Base-by-base conservation (phyloP, 2,888 invertebrate genomes). In the Penaeus monodon region DNA sequence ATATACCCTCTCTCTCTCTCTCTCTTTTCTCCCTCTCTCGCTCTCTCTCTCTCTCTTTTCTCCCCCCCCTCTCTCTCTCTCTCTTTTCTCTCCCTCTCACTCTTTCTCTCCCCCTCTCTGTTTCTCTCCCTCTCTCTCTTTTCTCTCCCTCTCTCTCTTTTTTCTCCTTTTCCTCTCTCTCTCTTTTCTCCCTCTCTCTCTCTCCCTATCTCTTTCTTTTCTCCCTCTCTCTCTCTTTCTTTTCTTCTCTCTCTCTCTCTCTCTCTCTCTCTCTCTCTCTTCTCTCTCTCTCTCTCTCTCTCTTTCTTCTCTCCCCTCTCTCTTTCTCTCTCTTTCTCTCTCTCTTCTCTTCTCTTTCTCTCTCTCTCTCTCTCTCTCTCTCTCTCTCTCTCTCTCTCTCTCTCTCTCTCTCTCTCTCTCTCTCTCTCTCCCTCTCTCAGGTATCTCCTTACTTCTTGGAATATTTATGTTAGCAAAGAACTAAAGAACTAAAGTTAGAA, bases 1-100 rank as follows among this genome's bases (percentile, higher is more conserved):
- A n/a, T n/a, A n/a, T n/a, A n/a, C 3, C 33, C 3, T 3, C 3
- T 3, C 3, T 3, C 1, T 3, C 3, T 3, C 3, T 33, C 1
- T 3, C 3, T 3, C 3, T 3, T 33, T 3, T 33, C 33, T 33
- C 3, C 3, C 33, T 33, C 33, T 33, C 33, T 33, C 33, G 33
- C 33, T 33, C 33, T 33, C 33, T 1, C 33, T 33, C 33, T 33
- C 33, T 1, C 33, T 33, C 33, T 33, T 1, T 3, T 33, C 33
- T 33, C 33, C 3, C 33, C 3, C 33, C 3, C 33, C 3, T 3
- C 3, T 3, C 3, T 3, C 3, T 3, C 33, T 33, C 33, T 33
- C 33, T 33, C 33, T 33, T 3, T 33, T 3, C 3, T 3, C 3
- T 33, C 33, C 3, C 3, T 3, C 3, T 3, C 3, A 1, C 3